Evolutionary conservation across 2,797 vertebrate genomes (phyloP), one percentile per base, ranked within the genome.

Genomic region (Halcyon chelicuti): DNA sequence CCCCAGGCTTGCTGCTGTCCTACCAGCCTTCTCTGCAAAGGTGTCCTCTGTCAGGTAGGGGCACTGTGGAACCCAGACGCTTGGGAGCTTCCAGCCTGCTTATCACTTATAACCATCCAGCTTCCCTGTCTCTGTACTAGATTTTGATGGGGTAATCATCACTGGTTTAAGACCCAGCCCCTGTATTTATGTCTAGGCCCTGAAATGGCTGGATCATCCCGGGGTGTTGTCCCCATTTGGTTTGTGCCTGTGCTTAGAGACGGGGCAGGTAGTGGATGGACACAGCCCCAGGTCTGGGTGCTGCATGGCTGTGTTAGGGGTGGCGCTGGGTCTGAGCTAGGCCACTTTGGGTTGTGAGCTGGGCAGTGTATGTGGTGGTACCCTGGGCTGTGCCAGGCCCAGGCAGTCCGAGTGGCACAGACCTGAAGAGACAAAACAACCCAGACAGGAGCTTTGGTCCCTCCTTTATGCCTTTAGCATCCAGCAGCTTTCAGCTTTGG

Each of bases 201-300:
- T 61, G 22, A n/a, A 1, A 4, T 16, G 17, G 3, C 23, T 73
- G 70, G 16, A 54, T 77, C 0, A 1, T 80, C 25, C 4, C 5
- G n/a, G 61, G n/a, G 14, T 12, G 1, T 52, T 17, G 10, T 70
- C 29, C 14, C 17, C 4, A 2, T 14, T 47, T 42, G 18, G 14
- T 63, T 47, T 77, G 44, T 57, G 22, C 7, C 44, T 44, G 44
- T 28, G 26, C 39, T 22, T 35, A 54, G n/a, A 51, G 42, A 40
- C 35, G 14, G 55, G 31, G 40, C 71, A 42, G 37, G 75, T 0
- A 0, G 29, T 31, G 42, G 33, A 49, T 12, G 54, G 47, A 23
- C 42, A 46, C 23, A 46, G 47, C 42, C 54, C 47, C 33, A 5
- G 37, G 9, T 51, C 14, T 62, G 73, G 26, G 28, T 62, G 54